Evolutionary conservation across 2,888 invertebrate species (phyloP).

Genomic region (Adineta ricciae): DNA sequence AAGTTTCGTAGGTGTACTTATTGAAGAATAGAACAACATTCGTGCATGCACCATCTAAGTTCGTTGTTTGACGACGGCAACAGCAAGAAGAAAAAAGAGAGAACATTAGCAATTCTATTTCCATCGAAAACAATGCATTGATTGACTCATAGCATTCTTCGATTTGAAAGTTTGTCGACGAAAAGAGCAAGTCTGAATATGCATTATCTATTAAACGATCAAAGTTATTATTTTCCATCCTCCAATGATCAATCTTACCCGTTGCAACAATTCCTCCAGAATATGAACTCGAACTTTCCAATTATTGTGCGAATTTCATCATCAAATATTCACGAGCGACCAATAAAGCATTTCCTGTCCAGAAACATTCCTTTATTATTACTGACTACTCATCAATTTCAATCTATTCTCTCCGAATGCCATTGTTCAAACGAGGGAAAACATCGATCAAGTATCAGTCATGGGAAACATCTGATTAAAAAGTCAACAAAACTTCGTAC

Average conservation of each 20-base stretch:
- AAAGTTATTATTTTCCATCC: background rate
- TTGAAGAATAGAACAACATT: background rate
- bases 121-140: background rate
- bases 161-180: background rate
- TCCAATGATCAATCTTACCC: background rate
- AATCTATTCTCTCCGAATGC: background rate
- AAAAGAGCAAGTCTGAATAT: background rate
- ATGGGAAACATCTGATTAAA: background rate
- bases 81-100: background rate
- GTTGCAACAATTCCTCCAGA: background rate
- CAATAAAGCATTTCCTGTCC: background rate
- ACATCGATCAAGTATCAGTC: background rate
- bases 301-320: background rate
- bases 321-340: background rate
- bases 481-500: background rate
- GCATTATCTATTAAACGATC: background rate
- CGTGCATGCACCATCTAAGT: background rate
- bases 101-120: background rate
- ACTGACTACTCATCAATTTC: background rate
- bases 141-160: background rate
- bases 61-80: background rate
- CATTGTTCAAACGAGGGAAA: background rate
- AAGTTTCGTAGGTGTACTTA: background rate
- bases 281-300: background rate
- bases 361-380: background rate